A percentile compares a stretch with the other conserved stretches of the same genome.
Conservation (phyloP, 2,113 vertebrate genomes). For the Copsychus sechellarum region DNA sequence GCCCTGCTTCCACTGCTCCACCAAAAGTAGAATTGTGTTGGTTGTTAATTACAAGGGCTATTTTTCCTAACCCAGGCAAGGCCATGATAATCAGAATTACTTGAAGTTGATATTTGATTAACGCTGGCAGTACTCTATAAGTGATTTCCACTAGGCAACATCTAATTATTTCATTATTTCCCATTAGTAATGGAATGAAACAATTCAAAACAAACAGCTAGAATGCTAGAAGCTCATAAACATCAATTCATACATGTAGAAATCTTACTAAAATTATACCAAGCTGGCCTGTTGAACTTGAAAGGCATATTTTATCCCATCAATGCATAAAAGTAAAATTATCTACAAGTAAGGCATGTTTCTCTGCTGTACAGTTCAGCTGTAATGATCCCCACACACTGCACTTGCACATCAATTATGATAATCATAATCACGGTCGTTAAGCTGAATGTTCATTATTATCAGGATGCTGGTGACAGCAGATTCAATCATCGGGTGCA, state of each 20-base stretch:
- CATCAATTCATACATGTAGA: slow-evolving; percentile 40
- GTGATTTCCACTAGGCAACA: slow-evolving; percentile 58
- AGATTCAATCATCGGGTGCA: slow-evolving; percentile 82
- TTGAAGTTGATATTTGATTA: slow-evolving; percentile 56
- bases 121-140: slow-evolving; percentile 26
- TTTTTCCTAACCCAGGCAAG: background rate
- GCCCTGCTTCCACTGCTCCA: background rate
- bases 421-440: slow-evolving; percentile 87
- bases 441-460: slow-evolving; percentile 88
- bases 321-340: slow-evolving; percentile 76
- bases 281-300: slow-evolving; percentile 63
- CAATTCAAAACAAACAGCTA: slow-evolving; percentile 68
- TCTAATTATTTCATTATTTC: slow-evolving; percentile 74
- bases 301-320: slow-evolving; percentile 78
- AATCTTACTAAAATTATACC: slow-evolving; percentile 64
- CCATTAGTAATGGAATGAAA: slow-evolving; percentile 70
- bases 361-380: slow-evolving; percentile 76
- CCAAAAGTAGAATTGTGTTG: background rate
- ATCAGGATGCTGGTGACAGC: slow-evolving; percentile 84
- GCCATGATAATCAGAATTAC: background rate
- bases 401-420: slow-evolving; percentile 87
- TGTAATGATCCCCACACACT: slow-evolving; percentile 80
- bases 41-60: background rate
- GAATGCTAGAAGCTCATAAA: slow-evolving; percentile 31
- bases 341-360: slow-evolving; percentile 74